Evolutionary conservation across 2,113 vertebrate genomes (phyloP).

Genomic region (Equus przewalskii): DNA sequence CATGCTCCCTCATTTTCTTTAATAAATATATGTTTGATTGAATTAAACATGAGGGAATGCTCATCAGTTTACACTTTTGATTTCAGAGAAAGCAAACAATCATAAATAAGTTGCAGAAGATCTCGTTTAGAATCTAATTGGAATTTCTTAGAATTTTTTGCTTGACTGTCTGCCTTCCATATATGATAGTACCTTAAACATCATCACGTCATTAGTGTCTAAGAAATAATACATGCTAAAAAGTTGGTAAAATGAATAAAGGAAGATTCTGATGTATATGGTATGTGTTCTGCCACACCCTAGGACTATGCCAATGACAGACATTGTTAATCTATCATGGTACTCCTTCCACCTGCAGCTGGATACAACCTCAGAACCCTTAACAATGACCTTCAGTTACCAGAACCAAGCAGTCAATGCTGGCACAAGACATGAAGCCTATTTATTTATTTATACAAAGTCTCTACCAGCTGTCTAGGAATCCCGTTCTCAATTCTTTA

Average conservation of each 20-base stretch:
- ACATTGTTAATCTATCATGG: neutral
- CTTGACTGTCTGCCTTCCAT: neutral
- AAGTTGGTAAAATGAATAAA: neutral
- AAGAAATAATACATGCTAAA: neutral
- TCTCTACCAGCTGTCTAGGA: neutral
- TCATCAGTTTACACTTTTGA: constrained; percentile 63
- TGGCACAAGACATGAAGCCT: neutral
- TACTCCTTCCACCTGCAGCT: neutral
- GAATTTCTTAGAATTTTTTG: neutral
- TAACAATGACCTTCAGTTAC: neutral
- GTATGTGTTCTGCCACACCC: neutral
- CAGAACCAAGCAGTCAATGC: neutral
- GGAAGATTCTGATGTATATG: neutral
- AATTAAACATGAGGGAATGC: constrained; percentile 51
- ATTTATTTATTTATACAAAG: neutral
- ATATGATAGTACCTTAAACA: neutral
- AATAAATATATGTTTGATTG: constrained; percentile 27
- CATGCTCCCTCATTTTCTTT: constrained; percentile 24
- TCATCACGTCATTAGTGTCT: neutral
- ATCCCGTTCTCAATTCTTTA: neutral
- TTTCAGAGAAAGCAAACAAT: constrained; percentile 66
- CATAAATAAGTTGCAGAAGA: neutral
- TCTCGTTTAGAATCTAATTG: neutral
- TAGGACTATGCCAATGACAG: neutral
- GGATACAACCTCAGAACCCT: neutral